A percentile compares a stretch with the other conserved stretches of the same genome.
Conservation (phyloP, 23 tunicate species). For the Ascidia mentula region DNA sequence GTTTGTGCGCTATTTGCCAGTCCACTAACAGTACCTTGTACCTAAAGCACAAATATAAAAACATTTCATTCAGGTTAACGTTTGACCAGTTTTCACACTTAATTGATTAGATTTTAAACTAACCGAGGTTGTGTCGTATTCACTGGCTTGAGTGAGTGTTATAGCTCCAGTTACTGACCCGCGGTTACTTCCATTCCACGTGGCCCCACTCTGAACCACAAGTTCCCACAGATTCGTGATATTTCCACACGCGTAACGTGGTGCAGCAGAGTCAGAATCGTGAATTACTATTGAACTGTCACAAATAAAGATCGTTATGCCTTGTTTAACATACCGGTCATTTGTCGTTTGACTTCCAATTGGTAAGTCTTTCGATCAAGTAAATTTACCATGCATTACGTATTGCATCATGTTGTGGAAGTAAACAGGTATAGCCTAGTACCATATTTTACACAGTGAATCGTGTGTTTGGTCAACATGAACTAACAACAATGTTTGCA, state of each 20-base stretch:
- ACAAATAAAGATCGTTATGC: not conserved
- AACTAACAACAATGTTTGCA: too few species aligned
- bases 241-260: conserved; percentile 81
- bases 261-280: conserved; percentile 33
- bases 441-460: too few species aligned
- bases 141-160: conserved; percentile 44
- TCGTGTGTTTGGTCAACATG: too few species aligned
- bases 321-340: not conserved
- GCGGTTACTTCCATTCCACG: conserved; percentile 43
- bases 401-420: too few species aligned
- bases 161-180: conserved; percentile 54
- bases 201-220: conserved; percentile 4
- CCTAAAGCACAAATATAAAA: not conserved
- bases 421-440: too few species aligned
- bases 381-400: too few species aligned
- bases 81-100: not conserved
- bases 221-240: conserved; percentile 49
- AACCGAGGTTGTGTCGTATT: conserved; percentile 51
- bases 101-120: not conserved
- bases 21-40: conserved; percentile 18
- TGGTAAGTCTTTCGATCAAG: not conserved
- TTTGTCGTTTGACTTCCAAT: not conserved
- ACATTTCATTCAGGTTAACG: too few species aligned
- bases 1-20: not conserved
- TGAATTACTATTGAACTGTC: conserved; percentile 70